Evolutionary conservation across 2,797 vertebrate genomes (phyloP), one percentile per base, ranked within the genome.

Genomic region (Crocodylus rhombifer): DNA sequence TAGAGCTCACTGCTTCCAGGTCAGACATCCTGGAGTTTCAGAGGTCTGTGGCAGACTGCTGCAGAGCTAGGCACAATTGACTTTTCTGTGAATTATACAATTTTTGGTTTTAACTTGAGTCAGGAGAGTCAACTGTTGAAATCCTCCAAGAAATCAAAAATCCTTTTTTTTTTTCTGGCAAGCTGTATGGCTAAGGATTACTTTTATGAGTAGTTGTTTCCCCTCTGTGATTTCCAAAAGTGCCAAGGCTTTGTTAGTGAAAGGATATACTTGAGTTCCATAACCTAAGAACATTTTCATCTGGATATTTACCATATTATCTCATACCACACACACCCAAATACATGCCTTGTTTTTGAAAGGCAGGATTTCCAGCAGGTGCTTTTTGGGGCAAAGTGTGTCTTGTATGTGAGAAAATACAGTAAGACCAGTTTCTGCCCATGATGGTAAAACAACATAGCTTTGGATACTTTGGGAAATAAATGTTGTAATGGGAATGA

Each of bases 171-270:
- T 30, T 65, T 30, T 30, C 28, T 15, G 10, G 28, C n/a, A 15
- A 65, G 64, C 4, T 65, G 15, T 65, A 30, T 81, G 84, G 77
- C 63, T 71, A 86, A 77, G 51, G 64, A 51, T 73, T 61, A 33
- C n/a, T 82, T 85, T 61, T 86, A 86, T 92, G 73, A 16, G 64
- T 65, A 82, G 73, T 75, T 71, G 84, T 92, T 92, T 92, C 81
- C 91, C 91, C 78, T 77, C 87, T 80, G 56, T 88, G 42, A 81
- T 82, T 58, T 82, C 64, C 77, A 58, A 80, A 64, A 85, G 77
- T 63, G 82, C 77, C 89, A 92, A 89, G 64, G 69, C 78, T 73
- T 86, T 86, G 91, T 92, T 89, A 77, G 23, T 42, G 77, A 71
- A 63, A 86, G 67, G 69, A 30, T 71, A 78, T 77, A 77, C 85